Evolutionary conservation across 2,797 vertebrate genomes (phyloP).

Genomic region (Ctenosaura bakeri): DNA sequence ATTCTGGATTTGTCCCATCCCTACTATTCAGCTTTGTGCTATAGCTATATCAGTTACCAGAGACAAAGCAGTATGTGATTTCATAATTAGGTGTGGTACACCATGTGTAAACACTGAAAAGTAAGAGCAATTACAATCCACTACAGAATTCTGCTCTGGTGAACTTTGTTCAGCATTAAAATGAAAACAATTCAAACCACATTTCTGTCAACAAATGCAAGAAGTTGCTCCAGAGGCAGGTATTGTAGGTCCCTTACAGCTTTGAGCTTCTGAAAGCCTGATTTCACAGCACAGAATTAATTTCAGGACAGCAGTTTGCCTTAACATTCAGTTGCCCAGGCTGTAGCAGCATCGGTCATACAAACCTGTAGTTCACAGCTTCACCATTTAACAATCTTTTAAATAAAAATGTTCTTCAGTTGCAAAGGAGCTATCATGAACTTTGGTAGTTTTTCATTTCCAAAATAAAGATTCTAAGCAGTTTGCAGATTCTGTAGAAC

Average conservation of each 20-base stretch:
- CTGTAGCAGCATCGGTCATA: slow-evolving; percentile 31
- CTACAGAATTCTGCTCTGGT: slow-evolving; percentile 19
- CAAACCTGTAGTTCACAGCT: slow-evolving; percentile 13
- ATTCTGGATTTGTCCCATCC: too few species aligned
- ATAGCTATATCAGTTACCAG: not conserved
- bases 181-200: slow-evolving; percentile 52
- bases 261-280: not conserved
- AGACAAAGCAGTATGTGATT: not conserved
- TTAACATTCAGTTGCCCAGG: slow-evolving; percentile 13
- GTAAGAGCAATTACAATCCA: slow-evolving; percentile 26
- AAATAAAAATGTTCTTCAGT: slow-evolving; percentile 30
- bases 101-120: not conserved
- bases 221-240: slow-evolving; percentile 30
- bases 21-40: too few species aligned
- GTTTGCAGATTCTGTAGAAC: slow-evolving; percentile 88
- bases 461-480: slow-evolving; percentile 76
- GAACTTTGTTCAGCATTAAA: slow-evolving; percentile 27
- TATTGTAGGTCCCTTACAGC: not conserved
- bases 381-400: not conserved
- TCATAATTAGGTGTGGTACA: not conserved
- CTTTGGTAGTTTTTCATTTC: slow-evolving; percentile 81
- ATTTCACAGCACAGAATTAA: slow-evolving; percentile 18
- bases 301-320: slow-evolving; percentile 40
- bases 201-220: slow-evolving; percentile 52
- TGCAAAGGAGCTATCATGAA: slow-evolving; percentile 58